Conservation (phyloP, 2,113 vertebrate genomes). For the Columbina picui region DNA sequence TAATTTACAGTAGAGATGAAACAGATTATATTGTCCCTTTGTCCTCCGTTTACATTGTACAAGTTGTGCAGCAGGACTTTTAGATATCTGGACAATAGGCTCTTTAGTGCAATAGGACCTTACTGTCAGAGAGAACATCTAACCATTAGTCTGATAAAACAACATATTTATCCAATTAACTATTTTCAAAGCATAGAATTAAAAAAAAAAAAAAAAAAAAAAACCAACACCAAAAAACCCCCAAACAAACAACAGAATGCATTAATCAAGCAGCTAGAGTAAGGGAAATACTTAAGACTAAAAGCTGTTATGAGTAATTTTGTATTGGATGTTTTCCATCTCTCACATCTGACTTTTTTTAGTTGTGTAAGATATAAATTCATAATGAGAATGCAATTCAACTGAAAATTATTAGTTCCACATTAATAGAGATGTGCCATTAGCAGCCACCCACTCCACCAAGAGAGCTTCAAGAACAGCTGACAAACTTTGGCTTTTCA, state of each 20-base stretch:
- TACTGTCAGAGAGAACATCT: background rate
- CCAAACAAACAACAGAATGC: background rate
- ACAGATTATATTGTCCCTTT: background rate
- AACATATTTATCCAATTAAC: background rate
- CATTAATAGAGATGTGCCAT: background rate
- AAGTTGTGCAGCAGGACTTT: background rate
- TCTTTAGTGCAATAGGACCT: background rate
- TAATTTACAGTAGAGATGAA: background rate
- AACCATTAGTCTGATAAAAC: background rate
- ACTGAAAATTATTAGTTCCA: background rate
- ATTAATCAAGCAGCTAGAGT: background rate
- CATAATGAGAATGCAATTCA: background rate
- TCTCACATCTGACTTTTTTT: background rate
- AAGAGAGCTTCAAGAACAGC: background rate
- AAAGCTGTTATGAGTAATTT: background rate
- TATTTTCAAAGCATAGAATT: background rate
- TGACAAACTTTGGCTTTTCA: background rate
- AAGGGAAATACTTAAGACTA: background rate
- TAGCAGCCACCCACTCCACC: background rate
- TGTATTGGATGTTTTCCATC: background rate
- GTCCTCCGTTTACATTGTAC: background rate
- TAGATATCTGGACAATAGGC: background rate
- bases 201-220: no score
- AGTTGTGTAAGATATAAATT: background rate
- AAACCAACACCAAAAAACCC: no score